A percentile compares a stretch with the other conserved stretches of the same genome.
These are phyloP conservation scores for Pteropus alecto DNA, from an alignment of 2,113 vertebrate species.

Conservation along the genomic window DNA sequence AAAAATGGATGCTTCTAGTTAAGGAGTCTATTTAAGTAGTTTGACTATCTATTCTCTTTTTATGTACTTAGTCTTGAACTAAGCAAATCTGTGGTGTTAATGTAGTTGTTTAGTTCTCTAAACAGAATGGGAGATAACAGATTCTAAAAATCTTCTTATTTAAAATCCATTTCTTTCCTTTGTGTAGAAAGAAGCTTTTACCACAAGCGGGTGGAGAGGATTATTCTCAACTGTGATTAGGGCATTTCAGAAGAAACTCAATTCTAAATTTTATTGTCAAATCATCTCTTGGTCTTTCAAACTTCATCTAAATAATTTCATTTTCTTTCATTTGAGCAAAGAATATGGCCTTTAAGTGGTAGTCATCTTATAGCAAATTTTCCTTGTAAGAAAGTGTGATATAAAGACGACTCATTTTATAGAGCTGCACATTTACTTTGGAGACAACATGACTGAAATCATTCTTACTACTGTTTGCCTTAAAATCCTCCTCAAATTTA, in stretches of 20 bases:
- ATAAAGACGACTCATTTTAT: not conserved
- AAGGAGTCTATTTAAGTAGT: not conserved
- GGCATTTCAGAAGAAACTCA: conserved; percentile 36
- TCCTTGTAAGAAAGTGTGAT: not conserved
- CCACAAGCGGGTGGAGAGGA: not conserved
- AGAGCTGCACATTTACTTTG: not conserved
- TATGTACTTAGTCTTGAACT: not conserved
- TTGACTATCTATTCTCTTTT: not conserved
- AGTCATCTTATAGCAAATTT: not conserved
- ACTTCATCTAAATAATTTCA: conserved; percentile 18
- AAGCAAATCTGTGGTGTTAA: not conserved
- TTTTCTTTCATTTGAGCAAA: conserved; percentile 18
- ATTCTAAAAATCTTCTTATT: conserved; percentile 39
- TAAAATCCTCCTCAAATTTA: not conserved
- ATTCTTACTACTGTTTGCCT: not conserved
- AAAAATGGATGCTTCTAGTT: not conserved
- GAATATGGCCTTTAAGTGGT: not conserved
- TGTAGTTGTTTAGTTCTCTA: not conserved
- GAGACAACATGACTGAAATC: not conserved
- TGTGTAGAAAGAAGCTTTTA: conserved; percentile 36
- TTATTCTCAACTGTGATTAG: conserved; percentile 37
- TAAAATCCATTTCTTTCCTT: conserved; percentile 41
- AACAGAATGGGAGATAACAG: not conserved
- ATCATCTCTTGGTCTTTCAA: conserved; percentile 36
- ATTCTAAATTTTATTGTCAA: conserved; percentile 50